A percentile compares a stretch with the other conserved stretches of the same genome.
Conservation (phyloP, 2,888 invertebrate genomes). For the Diadegma fenestrale region DNA sequence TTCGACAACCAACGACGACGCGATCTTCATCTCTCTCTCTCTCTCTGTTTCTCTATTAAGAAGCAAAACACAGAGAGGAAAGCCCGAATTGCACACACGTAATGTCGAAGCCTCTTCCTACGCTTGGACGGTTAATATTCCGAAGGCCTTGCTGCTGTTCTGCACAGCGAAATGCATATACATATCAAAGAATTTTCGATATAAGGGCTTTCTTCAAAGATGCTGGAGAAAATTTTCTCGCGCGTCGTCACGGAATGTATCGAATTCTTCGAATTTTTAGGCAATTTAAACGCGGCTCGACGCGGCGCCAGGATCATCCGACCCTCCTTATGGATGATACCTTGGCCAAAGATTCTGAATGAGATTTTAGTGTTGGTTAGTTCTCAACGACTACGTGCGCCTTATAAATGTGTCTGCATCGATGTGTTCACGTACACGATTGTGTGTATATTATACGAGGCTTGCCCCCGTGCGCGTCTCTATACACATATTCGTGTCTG, state of each 20-base stretch:
- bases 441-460: conserved; percentile 30
- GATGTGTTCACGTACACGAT: neutral
- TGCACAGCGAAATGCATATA: neutral
- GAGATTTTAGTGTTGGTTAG: conserved; percentile 73
- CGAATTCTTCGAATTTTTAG: conserved; percentile 82
- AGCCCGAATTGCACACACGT: neutral
- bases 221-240: neutral
- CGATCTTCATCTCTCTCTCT: neutral
- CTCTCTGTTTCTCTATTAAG: conserved; percentile 9
- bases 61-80: conserved; percentile 3
- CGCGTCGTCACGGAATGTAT: conserved; percentile 40
- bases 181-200: neutral
- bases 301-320: conserved; percentile 81
- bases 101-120: neutral
- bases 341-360: conserved; percentile 77
- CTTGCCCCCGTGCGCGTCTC: conserved; percentile 2
- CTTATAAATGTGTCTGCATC: conserved; percentile 21
- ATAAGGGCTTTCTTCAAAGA: neutral
- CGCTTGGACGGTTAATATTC: neutral
- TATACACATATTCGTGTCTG: conserved; percentile 47
- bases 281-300: conserved; percentile 82
- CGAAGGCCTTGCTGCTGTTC: neutral
- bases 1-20: conserved; percentile 77
- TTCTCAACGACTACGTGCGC: neutral
- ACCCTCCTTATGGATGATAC: neutral